These are phyloP conservation scores for Malacosoma neustria DNA, from an alignment of 2,888 invertebrate species.

Conservation along the genomic window DNA sequence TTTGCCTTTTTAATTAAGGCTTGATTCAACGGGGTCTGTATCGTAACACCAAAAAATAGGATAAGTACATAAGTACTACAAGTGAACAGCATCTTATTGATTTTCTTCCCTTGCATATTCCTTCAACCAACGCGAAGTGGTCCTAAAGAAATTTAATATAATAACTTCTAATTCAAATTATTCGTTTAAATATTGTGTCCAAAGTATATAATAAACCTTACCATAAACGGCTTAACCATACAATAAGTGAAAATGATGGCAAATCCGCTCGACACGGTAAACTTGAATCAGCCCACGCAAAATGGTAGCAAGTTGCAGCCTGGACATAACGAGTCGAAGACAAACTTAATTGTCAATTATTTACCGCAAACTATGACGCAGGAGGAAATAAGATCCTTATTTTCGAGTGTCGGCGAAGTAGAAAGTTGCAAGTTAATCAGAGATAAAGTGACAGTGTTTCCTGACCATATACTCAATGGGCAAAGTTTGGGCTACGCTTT, in stretches of 20 bases:
- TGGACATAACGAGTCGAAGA: conserved; percentile 94
- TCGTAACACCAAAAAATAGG: conserved; percentile 51
- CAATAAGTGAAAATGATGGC: conserved; percentile 67
- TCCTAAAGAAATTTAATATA: conserved; percentile 48
- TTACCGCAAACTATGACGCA: conserved; percentile 99
- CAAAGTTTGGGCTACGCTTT: conserved; percentile 94
- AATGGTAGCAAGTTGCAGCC: conserved; percentile 82
- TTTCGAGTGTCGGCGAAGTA: conserved; percentile 96
- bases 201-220: conserved; percentile 40
- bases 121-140: conserved; percentile 72
- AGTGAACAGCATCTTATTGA: conserved; percentile 75
- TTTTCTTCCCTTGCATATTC: conserved; percentile 74
- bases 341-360: conserved; percentile 99
- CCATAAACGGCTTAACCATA: conserved; percentile 42
- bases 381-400: conserved; percentile 95
- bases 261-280: conserved; percentile 67
- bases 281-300: conserved; percentile 77
- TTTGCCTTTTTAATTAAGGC: conserved; percentile 62
- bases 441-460: conserved; percentile 92
- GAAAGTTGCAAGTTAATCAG: conserved; percentile 98
- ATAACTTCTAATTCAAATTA: conserved; percentile 44
- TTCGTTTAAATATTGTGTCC: conserved; percentile 31
- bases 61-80: conserved; percentile 61
- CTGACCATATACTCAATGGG: conserved; percentile 78
- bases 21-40: conserved; percentile 59